These are phyloP conservation scores for Macrosiphum euphorbiae DNA, from an alignment of 2,888 invertebrate genomes.

Conservation along the genomic window DNA sequence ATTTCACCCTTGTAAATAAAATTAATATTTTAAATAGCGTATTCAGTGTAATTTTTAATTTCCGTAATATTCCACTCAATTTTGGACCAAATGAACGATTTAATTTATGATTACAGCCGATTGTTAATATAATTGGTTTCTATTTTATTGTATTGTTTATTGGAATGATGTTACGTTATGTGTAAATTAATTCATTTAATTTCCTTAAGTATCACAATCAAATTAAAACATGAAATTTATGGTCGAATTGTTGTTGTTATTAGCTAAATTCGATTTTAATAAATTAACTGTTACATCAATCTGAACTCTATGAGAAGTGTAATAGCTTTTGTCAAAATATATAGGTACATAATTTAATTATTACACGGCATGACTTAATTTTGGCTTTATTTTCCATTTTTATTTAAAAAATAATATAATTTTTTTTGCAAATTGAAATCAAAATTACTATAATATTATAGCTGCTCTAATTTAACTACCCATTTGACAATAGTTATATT, in stretches of 20 bases:
- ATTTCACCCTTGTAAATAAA: conserved; percentile 15
- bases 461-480: too few species aligned
- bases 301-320: not conserved
- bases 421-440: too few species aligned
- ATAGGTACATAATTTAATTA: not conserved
- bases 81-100: not conserved
- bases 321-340: not conserved
- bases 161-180: not conserved
- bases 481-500: too few species aligned
- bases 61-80: not conserved
- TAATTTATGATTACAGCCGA: not conserved
- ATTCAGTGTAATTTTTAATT: not conserved
- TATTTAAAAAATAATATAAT: not conserved
- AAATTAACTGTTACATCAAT: not conserved
- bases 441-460: too few species aligned
- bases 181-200: not conserved
- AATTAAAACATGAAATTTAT: not conserved
- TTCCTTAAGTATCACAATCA: not conserved
- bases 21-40: conserved; percentile 21
- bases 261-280: not conserved
- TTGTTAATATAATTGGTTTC: not conserved
- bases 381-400: not conserved
- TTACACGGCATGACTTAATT: not conserved
- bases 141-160: not conserved
- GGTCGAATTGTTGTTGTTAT: not conserved